Evolutionary conservation across 1,140 invertebrate genomes (phyloP).

Genomic region (Panonychus citri): DNA sequence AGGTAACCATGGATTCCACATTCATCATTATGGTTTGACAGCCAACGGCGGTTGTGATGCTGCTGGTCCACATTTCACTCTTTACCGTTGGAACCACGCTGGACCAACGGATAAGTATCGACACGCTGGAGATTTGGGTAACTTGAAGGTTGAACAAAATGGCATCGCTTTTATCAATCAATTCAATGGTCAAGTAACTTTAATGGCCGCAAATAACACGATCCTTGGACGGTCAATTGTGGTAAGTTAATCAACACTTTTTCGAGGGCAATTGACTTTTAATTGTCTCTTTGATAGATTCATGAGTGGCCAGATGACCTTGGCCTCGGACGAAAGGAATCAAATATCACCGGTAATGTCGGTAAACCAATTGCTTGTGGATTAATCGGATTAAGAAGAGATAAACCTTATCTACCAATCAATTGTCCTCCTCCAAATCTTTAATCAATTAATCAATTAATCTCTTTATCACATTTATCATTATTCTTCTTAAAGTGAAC

Average conservation of each 20-base stretch:
- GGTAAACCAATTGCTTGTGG: constrained; percentile 83
- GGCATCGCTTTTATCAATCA: constrained; percentile 1
- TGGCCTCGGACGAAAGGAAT: constrained; percentile 73
- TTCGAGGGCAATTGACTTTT: neutral
- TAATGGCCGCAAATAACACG: constrained; percentile 12
- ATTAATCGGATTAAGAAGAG: constrained; percentile 51
- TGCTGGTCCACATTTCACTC: constrained; percentile 27
- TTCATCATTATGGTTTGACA: constrained; percentile 21
- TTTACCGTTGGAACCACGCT: constrained; percentile 25
- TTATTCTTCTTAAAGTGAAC: too few species aligned
- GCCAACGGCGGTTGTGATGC: constrained; percentile 21
- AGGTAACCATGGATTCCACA: constrained; percentile 20
- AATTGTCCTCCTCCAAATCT: neutral
- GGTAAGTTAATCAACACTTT: neutral
- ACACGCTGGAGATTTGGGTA: constrained; percentile 31
- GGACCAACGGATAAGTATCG: constrained; percentile 24
- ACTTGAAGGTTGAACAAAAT: constrained; percentile 18
- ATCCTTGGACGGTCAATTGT: neutral
- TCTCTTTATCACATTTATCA: too few species aligned
- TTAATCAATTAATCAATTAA: neutral
- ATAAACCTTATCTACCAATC: neutral
- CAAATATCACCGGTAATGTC: constrained; percentile 86
- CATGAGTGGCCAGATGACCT: constrained; percentile 87
- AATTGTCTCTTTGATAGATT: constrained; percentile 24
- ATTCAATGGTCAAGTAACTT: neutral